Base-by-base conservation (phyloP, 2,113 vertebrate genomes). In the Ageneiosus marmoratus region DNA sequence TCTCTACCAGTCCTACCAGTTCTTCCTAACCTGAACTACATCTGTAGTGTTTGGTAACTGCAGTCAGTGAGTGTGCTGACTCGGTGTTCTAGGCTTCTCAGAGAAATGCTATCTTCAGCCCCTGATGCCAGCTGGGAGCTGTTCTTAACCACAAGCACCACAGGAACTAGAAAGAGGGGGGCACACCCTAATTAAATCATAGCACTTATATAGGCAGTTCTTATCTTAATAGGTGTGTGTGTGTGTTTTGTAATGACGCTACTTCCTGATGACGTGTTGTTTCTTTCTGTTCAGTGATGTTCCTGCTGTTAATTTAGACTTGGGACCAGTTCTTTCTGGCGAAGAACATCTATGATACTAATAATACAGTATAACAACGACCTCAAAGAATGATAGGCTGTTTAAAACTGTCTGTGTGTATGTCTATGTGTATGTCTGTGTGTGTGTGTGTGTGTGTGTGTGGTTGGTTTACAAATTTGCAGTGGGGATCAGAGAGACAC, bases 81-180 rank as follows among this genome's bases (percentile, higher is more conserved):
- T 34, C 58, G n/a, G n/a, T 63, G 73, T 75, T 75, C 46, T 51
- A 11, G 12, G 44, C 29, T 75, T 29, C 29, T 37, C 11, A 73
- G 41, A 67, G 80, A 74, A 82, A 82, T 12, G 41, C 44, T 82
- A 82, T 74, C 69, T 82, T 56, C 27, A 62, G 27, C 41, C 41
- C 24, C 44, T 34, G 5, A 24, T 75, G 80, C 80, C 80, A 82
- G 44, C 27, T 75, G 70, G 70, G 44, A 74, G 70, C 73, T 32
- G 41, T 81, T 67, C 80, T 53, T 81, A 69, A 72, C 80, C 70
- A 24, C 55, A 75, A 75, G 56, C 56, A 74, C 80, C 55, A 13
- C n/a, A 63, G 63, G 80, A 46, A 50, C 69, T 73, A 37, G 80
- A 73, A 73, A 60, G 16, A 20, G 29, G 80, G 41, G n/a, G n/a